These are phyloP conservation scores for Rhopalosiphum nymphaeae DNA, from an alignment of 2,888 invertebrate genomes.

Conservation along the genomic window DNA sequence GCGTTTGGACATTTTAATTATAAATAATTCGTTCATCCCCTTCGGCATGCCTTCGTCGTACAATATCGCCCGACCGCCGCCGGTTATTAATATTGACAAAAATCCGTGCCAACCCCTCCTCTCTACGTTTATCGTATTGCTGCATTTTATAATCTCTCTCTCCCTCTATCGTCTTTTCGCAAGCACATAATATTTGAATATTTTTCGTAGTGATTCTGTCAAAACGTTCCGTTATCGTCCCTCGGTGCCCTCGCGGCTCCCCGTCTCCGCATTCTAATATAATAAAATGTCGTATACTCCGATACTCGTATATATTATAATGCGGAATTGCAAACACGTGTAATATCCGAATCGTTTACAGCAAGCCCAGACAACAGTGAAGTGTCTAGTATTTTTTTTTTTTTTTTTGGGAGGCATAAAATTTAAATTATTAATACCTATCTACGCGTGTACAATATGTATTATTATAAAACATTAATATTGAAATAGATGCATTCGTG, in stretches of 20 bases:
- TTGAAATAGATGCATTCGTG: background rate
- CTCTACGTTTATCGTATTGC: background rate
- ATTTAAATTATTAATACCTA: background rate
- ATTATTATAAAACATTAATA: background rate
- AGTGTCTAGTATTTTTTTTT: background rate
- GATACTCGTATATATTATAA: background rate
- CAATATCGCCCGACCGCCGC: background rate
- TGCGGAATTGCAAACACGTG: constrained; percentile 15
- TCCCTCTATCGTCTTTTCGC: background rate
- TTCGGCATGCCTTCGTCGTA: background rate
- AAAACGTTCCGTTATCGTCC: background rate
- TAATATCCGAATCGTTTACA: background rate
- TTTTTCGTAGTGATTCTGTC: background rate
- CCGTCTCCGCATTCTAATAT: background rate
- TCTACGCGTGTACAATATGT: background rate
- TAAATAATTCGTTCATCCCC: constrained; percentile 17
- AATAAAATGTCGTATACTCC: background rate
- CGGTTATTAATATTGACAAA: constrained; percentile 20
- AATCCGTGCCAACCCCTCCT: background rate
- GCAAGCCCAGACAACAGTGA: background rate
- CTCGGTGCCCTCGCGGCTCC: background rate
- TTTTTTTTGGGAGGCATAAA: background rate
- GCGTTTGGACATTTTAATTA: constrained; percentile 9
- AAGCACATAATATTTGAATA: constrained; percentile 1
- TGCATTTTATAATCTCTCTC: background rate